Evolutionary conservation across 2,888 invertebrate genomes (phyloP).

Genomic region (Tipula confusa): DNA sequence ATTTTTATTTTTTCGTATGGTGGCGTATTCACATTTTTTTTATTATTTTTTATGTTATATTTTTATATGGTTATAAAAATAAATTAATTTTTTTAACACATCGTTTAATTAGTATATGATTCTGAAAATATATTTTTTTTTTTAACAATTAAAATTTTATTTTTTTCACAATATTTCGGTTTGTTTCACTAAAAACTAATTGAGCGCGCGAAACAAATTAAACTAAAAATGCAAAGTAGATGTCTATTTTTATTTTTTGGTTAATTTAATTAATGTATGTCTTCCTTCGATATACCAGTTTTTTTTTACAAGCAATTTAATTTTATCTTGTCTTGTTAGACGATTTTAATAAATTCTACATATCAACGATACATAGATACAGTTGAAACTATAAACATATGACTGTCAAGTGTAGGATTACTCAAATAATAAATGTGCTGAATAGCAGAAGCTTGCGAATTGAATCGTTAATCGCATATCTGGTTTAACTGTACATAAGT

Average conservation of each 20-base stretch:
- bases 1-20: too few species aligned
- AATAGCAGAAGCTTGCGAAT: too few species aligned
- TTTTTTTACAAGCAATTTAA: not conserved
- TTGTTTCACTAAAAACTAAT: not conserved
- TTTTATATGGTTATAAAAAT: not conserved
- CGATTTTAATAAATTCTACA: not conserved
- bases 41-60: not conserved
- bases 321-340: slow-evolving; percentile 4
- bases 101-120: not conserved
- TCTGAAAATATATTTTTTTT: not conserved
- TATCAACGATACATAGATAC: too few species aligned
- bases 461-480: not conserved
- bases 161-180: not conserved
- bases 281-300: not conserved
- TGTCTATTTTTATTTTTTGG: not conserved
- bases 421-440: too few species aligned
- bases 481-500: not conserved
- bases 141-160: not conserved
- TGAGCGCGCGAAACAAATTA: not conserved
- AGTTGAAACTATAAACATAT: not conserved
- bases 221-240: slow-evolving; percentile 5
- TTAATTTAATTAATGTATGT: not conserved
- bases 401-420: too few species aligned
- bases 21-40: not conserved
- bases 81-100: not conserved